Evolutionary conservation across 1,140 invertebrate genomes (phyloP).

Genomic region (Copidosoma floridanum): DNA sequence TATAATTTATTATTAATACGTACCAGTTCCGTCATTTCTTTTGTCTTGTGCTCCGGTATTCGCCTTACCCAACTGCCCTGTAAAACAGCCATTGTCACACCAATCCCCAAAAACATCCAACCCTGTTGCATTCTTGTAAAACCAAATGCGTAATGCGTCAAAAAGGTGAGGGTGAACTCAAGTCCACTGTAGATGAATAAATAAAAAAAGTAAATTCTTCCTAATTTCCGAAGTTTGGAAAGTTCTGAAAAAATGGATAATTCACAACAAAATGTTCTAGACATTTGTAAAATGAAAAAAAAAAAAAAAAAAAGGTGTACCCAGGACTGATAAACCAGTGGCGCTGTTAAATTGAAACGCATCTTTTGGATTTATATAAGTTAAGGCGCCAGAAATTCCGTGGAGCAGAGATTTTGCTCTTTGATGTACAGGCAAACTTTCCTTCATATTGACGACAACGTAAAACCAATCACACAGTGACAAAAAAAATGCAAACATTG

Average conservation of each 20-base stretch:
- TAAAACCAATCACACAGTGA: constrained; percentile 78
- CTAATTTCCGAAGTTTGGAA: constrained; percentile 70
- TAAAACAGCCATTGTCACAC: constrained; percentile 87
- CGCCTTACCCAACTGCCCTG: constrained; percentile 88
- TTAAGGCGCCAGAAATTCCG: constrained; percentile 69
- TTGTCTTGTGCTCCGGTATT: constrained; percentile 74
- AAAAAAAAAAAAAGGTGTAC: too few species aligned
- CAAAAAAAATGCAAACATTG: constrained; percentile 79
- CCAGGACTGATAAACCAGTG: constrained; percentile 32
- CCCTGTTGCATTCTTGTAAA: constrained; percentile 96
- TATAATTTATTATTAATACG: constrained; percentile 29
- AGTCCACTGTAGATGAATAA: constrained; percentile 95
- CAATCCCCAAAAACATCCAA: constrained; percentile 95
- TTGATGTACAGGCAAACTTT: constrained; percentile 79
- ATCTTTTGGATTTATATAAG: constrained; percentile 71
- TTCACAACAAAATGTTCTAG: too few species aligned
- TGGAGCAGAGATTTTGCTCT: constrained; percentile 65
- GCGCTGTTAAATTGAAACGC: constrained; percentile 61
- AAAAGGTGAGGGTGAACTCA: constrained; percentile 96
- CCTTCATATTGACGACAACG: constrained; percentile 74
- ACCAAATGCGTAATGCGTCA: constrained; percentile 89
- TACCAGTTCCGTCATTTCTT: constrained; percentile 69
- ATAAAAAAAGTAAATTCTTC: constrained; percentile 90
- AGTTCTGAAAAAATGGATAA: constrained; percentile 56
- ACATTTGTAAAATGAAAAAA: too few species aligned